These are phyloP conservation scores for Myopa testacea DNA, from an alignment of 2,888 invertebrate genomes.

Conservation along the genomic window DNA sequence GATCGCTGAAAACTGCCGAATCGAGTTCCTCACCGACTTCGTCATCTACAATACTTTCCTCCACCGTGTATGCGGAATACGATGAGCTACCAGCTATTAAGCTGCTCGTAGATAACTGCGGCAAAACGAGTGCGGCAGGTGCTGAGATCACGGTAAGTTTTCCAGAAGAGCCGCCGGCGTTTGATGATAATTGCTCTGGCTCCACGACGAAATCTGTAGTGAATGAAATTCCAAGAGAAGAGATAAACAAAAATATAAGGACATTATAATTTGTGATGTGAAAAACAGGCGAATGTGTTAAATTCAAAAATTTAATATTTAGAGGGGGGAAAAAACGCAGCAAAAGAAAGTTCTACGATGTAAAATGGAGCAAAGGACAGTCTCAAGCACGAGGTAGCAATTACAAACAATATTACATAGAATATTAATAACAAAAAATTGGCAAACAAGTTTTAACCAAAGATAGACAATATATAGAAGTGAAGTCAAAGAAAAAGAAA, in stretches of 20 bases:
- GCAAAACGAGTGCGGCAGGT: slow-evolving; percentile 13
- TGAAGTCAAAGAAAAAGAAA: too few species aligned
- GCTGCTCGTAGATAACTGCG: slow-evolving; percentile 34
- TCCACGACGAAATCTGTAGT: slow-evolving; percentile 64
- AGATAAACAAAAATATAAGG: not conserved
- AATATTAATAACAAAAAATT: too few species aligned
- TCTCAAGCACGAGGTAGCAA: too few species aligned
- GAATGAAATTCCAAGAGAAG: slow-evolving; percentile 9
- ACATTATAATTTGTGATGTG: not conserved
- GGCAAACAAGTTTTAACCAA: too few species aligned
- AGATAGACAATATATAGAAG: too few species aligned
- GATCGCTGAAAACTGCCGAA: slow-evolving; percentile 56
- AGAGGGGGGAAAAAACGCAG: too few species aligned
- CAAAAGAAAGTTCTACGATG: too few species aligned
- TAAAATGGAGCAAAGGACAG: too few species aligned
- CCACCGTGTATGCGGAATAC: slow-evolving; percentile 41
- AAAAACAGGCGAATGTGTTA: too few species aligned
- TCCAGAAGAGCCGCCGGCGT: slow-evolving; percentile 20
- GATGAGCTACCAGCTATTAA: slow-evolving; percentile 33
- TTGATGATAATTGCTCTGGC: slow-evolving; percentile 53
- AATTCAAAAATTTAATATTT: too few species aligned
- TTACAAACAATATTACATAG: too few species aligned
- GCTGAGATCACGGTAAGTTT: slow-evolving; percentile 31
- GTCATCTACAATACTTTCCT: slow-evolving; percentile 47
- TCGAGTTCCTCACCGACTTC: slow-evolving; percentile 51